A percentile compares a stretch with the other conserved stretches of the same genome.
phyloP scores from a whole-genome alignment of 2,797 vertebrate genomes.

The Epinephelus malabaricus region DNA sequence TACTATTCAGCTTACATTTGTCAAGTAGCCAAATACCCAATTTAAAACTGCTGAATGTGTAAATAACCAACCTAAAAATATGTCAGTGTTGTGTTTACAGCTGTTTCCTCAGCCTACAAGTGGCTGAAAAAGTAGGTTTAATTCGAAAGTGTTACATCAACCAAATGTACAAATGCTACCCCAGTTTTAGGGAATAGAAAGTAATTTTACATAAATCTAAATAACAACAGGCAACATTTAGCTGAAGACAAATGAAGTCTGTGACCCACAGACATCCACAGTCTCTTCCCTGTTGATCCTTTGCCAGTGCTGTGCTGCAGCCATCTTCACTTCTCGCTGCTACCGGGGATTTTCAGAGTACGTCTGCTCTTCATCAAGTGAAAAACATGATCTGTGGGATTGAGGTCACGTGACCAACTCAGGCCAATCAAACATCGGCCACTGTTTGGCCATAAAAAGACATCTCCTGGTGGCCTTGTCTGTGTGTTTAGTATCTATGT shows the following conservation, averaged over 20 bases:
- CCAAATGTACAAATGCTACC: neutral
- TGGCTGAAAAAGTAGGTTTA: neutral
- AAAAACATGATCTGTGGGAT: conserved; percentile 3
- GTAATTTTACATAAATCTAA: neutral
- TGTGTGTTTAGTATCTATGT: conserved; percentile 30
- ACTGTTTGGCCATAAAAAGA: conserved; percentile 29
- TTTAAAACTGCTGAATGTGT: neutral
- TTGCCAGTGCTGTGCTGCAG: neutral
- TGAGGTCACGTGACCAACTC: conserved; percentile 10
- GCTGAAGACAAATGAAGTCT: neutral
- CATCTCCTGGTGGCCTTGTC: conserved; percentile 7
- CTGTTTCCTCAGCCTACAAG: neutral
- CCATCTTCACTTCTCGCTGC: conserved; percentile 13
- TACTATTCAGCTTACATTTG: neutral
- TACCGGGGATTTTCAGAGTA: neutral
- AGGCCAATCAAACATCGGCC: neutral
- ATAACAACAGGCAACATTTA: neutral
- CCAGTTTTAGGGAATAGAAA: neutral
- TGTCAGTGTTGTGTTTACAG: neutral
- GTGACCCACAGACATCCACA: neutral
- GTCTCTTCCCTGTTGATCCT: neutral
- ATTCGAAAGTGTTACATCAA: neutral
- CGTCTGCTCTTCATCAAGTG: conserved; percentile 32
- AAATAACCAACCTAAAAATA: neutral
- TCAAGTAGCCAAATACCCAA: neutral